Evolutionary conservation across 2,797 vertebrate genomes (phyloP), one percentile per base, ranked within the genome.

Genomic region (Clarias fuscus): DNA sequence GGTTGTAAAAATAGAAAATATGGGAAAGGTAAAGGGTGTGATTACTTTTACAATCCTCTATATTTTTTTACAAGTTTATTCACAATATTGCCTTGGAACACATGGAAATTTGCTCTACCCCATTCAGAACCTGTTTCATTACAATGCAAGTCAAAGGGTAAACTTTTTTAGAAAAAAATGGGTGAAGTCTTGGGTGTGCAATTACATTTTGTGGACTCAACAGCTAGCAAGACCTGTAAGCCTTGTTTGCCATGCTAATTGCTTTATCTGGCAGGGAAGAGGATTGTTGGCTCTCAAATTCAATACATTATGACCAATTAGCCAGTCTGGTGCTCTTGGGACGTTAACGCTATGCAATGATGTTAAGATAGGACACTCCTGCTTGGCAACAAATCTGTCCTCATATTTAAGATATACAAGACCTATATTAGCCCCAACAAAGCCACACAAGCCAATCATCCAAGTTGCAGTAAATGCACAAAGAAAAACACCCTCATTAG

Each of bases 271-370:
- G 93, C 94, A 95, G 94, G 95, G 59, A 92, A 91, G 91, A 93
- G 88, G 91, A 91, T 92, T 75, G 89, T 90, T 86, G 92, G 92
- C 76, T 94, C 94, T 95, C 91, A 93, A 93, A 90, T 93, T 92
- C 92, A 94, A 92, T 91, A 93, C 93, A 94, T 95, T 95, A 95
- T 89, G 94, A 94, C 93, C 94, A 95, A 95, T 95, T 95, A 95
- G 93, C 90, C 89, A 87, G 90, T 92, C 91, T 89, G 75, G 78
- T 84, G 82, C 82, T 76, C 53, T 68, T 75, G 53, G 67, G 81
- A 40, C 33, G 40, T 15, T 62, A 79, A 40, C 14, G 30, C 18
- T 62, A 62, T 40, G 78, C 78, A 43, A 18, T 80, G 59, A n/a
- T 65, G 61, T 64, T 65, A 80, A 80, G 33, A 64, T 24, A 6